Evolutionary conservation across 2,888 invertebrate species (phyloP).

Genomic region (Ellobium chinense): DNA sequence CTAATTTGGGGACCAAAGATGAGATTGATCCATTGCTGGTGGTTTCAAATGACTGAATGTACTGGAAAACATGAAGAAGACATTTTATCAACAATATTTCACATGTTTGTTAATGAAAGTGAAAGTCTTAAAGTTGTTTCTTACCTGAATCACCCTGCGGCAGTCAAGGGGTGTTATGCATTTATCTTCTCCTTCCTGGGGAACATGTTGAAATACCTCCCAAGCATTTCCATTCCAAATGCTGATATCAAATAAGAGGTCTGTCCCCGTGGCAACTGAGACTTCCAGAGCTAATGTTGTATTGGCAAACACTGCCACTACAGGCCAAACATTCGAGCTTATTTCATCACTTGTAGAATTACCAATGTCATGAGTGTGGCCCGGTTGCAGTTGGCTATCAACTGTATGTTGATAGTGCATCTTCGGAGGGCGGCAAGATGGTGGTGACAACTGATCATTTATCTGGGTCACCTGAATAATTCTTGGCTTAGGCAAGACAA

Average conservation of each 20-base stretch:
- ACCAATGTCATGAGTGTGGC: not conserved
- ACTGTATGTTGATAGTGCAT: constrained; percentile 39
- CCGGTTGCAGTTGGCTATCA: not conserved
- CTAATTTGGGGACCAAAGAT: too few relatives aligned
- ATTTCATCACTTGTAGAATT: not conserved
- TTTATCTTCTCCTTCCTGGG: constrained; percentile 2
- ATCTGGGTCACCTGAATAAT: constrained; percentile 58
- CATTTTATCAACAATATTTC: too few relatives aligned
- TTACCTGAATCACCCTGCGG: constrained; percentile 52
- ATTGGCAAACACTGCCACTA: constrained; percentile 61
- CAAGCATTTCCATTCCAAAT: constrained; percentile 42
- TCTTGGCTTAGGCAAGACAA: constrained; percentile 58
- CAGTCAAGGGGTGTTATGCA: constrained; percentile 46
- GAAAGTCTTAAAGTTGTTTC: constrained; percentile 25
- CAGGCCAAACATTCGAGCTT: constrained; percentile 18
- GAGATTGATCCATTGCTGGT: too few relatives aligned
- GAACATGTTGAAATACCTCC: constrained; percentile 31
- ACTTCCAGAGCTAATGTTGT: constrained; percentile 56
- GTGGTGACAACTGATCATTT: constrained; percentile 48
- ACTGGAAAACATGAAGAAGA: too few relatives aligned
- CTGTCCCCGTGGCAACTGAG: constrained; percentile 62
- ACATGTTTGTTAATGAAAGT: too few relatives aligned
- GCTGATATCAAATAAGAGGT: constrained; percentile 61
- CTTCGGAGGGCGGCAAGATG: constrained; percentile 59
- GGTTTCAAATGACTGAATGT: too few relatives aligned